Percentiles rank a stretch among this genome's conserved stretches.
phyloP scores from a whole-genome alignment of 2,888 invertebrate genomes.

The Ennomos fuscantarius region DNA sequence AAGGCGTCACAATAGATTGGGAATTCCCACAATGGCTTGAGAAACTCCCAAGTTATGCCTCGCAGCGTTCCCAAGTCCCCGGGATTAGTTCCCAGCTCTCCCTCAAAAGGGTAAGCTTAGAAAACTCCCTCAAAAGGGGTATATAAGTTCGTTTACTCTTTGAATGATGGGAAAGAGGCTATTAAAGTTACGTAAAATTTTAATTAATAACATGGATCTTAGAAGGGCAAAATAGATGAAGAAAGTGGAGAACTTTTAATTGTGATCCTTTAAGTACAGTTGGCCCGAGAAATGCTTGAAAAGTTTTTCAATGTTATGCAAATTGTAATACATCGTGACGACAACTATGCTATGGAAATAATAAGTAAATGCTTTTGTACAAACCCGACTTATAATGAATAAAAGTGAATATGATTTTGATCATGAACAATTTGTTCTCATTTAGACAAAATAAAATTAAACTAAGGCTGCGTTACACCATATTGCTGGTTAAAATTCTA shows the following conservation, averaged over 20 bases:
- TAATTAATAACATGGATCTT: slow-evolving; percentile 21
- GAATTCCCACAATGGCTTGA: neutral
- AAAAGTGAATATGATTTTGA: too few species aligned
- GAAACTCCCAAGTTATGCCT: slow-evolving; percentile 8
- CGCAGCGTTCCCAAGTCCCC: neutral
- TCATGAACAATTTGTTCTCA: too few species aligned
- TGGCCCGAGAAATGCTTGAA: too few species aligned
- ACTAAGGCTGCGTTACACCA: too few species aligned
- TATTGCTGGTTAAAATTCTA: too few species aligned
- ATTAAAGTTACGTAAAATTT: slow-evolving; percentile 10
- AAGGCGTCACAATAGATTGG: slow-evolving; percentile 5
- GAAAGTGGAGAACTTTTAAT: slow-evolving; percentile 15
- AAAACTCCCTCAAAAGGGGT: slow-evolving; percentile 5
- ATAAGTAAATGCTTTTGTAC: too few species aligned
- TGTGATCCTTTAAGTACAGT: neutral
- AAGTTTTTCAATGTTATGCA: too few species aligned
- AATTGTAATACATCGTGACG: too few species aligned
- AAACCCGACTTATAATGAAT: too few species aligned
- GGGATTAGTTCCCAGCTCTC: slow-evolving; percentile 8
- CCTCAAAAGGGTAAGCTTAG: slow-evolving; percentile 3
- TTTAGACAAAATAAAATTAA: too few species aligned
- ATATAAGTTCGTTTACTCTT: slow-evolving; percentile 13
- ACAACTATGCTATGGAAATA: too few species aligned
- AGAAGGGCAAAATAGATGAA: slow-evolving; percentile 18
- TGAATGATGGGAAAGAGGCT: slow-evolving; percentile 8